phyloP scores from a whole-genome alignment of 2,113 vertebrate species.

The Probosciger aterrimus region DNA sequence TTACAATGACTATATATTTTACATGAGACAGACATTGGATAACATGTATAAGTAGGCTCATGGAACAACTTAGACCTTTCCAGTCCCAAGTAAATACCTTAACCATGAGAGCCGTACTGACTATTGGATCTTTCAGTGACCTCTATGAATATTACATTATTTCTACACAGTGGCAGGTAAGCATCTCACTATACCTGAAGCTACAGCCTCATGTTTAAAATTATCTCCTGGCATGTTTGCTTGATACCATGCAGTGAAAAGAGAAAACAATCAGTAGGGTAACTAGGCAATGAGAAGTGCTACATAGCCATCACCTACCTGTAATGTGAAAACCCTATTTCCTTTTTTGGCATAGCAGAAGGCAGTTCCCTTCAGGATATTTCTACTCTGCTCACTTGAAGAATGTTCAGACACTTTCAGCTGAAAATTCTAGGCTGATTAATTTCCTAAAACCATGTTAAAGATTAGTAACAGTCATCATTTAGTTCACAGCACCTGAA shows the following conservation, averaged over 20 bases:
- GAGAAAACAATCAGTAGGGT: neutral
- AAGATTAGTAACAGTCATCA: neutral
- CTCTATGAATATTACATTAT: neutral
- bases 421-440: neutral
- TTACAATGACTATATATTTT: conserved; percentile 1
- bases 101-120: neutral
- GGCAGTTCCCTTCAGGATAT: neutral
- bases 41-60: neutral
- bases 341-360: neutral
- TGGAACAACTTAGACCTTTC: neutral
- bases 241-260: neutral
- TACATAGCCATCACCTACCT: neutral
- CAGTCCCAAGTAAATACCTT: neutral
- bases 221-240: neutral
- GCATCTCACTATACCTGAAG: neutral
- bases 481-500: neutral
- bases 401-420: neutral
- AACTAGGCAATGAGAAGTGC: neutral
- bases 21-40: neutral
- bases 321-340: neutral
- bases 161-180: neutral
- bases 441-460: neutral
- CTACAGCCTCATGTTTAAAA: neutral
- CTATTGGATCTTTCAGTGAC: neutral
- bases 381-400: neutral